These are phyloP conservation scores for Lepidochrysops patricia DNA, from an alignment of 2,888 invertebrate genomes.

Conservation along the genomic window DNA sequence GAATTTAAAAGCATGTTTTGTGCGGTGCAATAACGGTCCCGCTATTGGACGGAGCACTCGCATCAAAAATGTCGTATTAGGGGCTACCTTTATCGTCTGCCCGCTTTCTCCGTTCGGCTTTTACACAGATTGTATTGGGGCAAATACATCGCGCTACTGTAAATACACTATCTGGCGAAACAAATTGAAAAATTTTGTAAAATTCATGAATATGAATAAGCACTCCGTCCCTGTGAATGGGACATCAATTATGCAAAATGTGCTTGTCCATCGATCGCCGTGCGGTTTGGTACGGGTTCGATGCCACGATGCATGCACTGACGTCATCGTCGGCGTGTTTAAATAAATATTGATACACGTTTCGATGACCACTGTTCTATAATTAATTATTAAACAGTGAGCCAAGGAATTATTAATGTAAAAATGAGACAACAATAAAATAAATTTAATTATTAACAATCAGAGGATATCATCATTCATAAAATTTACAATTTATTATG, in stretches of 20 bases:
- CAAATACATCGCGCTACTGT: constrained; percentile 56
- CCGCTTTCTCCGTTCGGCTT: constrained; percentile 45
- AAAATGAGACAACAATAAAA: neutral
- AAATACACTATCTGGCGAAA: constrained; percentile 57
- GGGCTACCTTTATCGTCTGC: constrained; percentile 42
- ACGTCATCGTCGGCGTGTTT: constrained; percentile 19
- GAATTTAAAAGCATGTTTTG: constrained; percentile 26
- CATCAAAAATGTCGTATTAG: constrained; percentile 55
- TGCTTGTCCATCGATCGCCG: constrained; percentile 54
- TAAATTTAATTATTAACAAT: neutral
- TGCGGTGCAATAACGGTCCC: constrained; percentile 31
- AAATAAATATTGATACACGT: constrained; percentile 9
- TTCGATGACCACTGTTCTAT: constrained; percentile 3
- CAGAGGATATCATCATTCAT: too few species aligned
- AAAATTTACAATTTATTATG: too few species aligned
- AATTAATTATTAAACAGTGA: neutral
- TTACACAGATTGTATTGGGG: constrained; percentile 61
- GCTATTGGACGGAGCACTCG: constrained; percentile 37
- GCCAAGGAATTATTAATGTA: neutral
- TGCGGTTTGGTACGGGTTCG: constrained; percentile 32
- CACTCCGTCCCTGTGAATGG: constrained; percentile 61
- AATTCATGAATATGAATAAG: constrained; percentile 73
- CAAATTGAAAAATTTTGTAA: constrained; percentile 67
- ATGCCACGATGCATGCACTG: constrained; percentile 26
- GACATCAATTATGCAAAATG: constrained; percentile 71